Conservation (phyloP, 2,113 vertebrate species). For the Raja brachyura region DNA sequence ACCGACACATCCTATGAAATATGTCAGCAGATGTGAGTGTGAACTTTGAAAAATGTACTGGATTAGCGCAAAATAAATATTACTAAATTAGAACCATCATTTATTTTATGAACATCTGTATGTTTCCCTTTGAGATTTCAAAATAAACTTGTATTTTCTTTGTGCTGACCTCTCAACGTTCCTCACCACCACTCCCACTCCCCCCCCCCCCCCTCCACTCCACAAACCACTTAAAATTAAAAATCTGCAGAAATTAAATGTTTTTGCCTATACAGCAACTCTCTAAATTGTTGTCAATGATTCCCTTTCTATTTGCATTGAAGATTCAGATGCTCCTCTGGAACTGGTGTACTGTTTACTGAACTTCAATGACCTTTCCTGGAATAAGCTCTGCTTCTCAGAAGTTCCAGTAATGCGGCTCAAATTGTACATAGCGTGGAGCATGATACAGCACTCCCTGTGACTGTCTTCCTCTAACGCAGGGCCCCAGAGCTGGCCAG, state of each 20-base stretch:
- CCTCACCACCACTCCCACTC: too few species aligned
- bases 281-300: neutral
- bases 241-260: neutral
- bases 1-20: neutral
- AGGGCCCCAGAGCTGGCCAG: neutral
- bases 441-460: constrained; percentile 23
- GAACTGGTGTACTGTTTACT: neutral
- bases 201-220: too few species aligned
- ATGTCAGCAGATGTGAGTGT: neutral
- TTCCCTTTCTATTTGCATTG: constrained; percentile 23
- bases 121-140: neutral
- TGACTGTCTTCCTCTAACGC: neutral
- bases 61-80: neutral
- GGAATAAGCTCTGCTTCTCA: constrained; percentile 26
- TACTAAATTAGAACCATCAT: neutral
- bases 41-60: neutral
- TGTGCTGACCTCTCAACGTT: too few species aligned
- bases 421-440: neutral
- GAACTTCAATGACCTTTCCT: constrained; percentile 30
- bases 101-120: neutral
- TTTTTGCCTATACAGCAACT: neutral
- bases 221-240: neutral
- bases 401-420: constrained; percentile 24
- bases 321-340: neutral
- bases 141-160: neutral